Percentiles rank a stretch among this genome's conserved stretches.
phyloP scores from a whole-genome alignment of 1,140 invertebrate species.

The Oscheius sp. region DNA sequence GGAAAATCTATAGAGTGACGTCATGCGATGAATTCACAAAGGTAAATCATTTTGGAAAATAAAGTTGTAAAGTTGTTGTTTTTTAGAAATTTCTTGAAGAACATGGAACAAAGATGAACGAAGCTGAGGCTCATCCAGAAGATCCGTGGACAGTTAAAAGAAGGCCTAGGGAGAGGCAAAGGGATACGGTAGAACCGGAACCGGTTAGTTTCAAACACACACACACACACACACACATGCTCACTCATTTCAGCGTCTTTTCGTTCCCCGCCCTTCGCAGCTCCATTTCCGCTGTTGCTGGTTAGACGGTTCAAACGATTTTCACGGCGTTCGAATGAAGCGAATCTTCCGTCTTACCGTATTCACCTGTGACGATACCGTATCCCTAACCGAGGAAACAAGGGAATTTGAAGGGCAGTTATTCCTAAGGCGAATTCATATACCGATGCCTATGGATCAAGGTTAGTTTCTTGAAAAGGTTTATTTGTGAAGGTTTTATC shows the following conservation, averaged over 20 bases:
- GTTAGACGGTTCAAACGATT: conserved; percentile 27
- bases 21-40: conserved; percentile 26
- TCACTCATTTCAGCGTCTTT: neutral
- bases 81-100: conserved; percentile 30
- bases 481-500: neutral
- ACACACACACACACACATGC: neutral
- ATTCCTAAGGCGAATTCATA: conserved; percentile 19
- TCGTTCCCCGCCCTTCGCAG: conserved; percentile 17
- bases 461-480: neutral
- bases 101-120: conserved; percentile 20
- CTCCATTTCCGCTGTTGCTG: conserved; percentile 20
- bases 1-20: conserved; percentile 22
- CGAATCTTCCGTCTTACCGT: conserved; percentile 26
- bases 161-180: neutral
- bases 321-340: conserved; percentile 20
- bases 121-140: conserved; percentile 16
- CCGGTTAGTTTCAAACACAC: neutral
- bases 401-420: conserved; percentile 31
- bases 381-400: conserved; percentile 21
- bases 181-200: neutral
- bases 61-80: neutral
- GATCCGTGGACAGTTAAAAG: conserved; percentile 5
- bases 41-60: neutral
- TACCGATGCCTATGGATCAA: conserved; percentile 13
- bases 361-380: conserved; percentile 22